Evolutionary conservation across 2,797 vertebrate genomes (phyloP), one percentile per base, ranked within the genome.

Genomic region (Borostomias antarcticus): DNA sequence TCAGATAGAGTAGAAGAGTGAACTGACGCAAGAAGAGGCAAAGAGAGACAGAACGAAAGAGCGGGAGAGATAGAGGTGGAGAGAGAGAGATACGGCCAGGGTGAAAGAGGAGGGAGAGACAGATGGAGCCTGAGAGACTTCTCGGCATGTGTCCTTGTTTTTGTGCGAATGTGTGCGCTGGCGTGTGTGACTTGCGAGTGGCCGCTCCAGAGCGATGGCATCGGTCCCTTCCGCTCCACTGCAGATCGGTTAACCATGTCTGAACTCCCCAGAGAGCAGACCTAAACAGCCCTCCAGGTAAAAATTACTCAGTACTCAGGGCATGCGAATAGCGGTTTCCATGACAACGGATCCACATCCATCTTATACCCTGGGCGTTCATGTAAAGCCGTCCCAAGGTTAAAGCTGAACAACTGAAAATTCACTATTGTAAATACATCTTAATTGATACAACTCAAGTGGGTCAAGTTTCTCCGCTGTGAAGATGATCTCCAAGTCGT

Each of bases 221-320:
- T 25, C 19, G 78, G 78, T 82, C 67, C 85, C 79, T 85, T 90
- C 84, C 68, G 74, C 84, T 80, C 80, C 56, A 74, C 70, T 79
- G 83, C 82, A 82, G 77, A 89, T 91, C 71, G 75, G 89, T 91
- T 78, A 45, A 82, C 68, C 43, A 10, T 66, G 81, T 88, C 86
- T 86, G 86, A 75, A 72, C 80, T 86, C 79, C 68, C 59, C 35
- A 9, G 70, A 84, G 86, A 82, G n/a, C 75, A 43, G 74, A 81
- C 64, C 71, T 62, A 75, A 79, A 73, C 47, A 35, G 68, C 73
- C 75, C 83, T 76, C 70, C 78, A 81, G 80, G 53, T 77, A 82
- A 72, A 57, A 82, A 63, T 29, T 64, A 82, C 76, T 82, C 73
- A 71, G 68, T 65, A n/a, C 72, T 77, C 65, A 40, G 64, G 43